Evolutionary conservation across 1,140 invertebrate genomes (phyloP).

Genomic region (Rhynchophorus ferrugineus): DNA sequence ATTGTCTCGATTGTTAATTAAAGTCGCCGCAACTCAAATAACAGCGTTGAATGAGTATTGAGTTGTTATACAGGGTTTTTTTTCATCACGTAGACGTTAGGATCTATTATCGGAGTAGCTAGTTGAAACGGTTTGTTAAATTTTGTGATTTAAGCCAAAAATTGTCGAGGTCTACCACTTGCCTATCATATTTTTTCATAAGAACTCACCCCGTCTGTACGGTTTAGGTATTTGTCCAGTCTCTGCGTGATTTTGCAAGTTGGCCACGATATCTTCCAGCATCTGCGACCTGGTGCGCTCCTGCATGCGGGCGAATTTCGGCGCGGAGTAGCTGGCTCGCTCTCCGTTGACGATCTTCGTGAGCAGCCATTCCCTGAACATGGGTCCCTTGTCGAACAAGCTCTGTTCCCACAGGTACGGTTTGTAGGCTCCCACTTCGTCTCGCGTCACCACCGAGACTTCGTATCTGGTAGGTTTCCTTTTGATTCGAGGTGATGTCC

Average conservation of each 20-base stretch:
- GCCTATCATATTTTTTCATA: no score
- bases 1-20: no score
- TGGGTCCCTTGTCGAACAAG: constrained; percentile 85
- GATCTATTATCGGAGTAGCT: no score
- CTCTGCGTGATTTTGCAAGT: constrained; percentile 87
- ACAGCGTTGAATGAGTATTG: no score
- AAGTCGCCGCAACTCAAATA: no score
- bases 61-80: no score
- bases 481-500: constrained; percentile 78
- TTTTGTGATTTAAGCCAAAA: no score
- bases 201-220: constrained; percentile 67
- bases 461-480: constrained; percentile 80
- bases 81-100: no score
- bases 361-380: constrained; percentile 84
- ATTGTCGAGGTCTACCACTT: no score
- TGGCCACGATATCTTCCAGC: constrained; percentile 90
- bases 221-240: constrained; percentile 94
- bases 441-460: constrained; percentile 88
- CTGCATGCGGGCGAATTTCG: constrained; percentile 93
- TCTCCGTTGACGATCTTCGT: constrained; percentile 98
- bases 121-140: no score
- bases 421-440: constrained; percentile 96
- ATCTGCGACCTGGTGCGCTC: constrained; percentile 85
- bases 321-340: constrained; percentile 90
- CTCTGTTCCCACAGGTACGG: constrained; percentile 91